Percentiles rank a stretch among this genome's conserved stretches.
phyloP scores from a whole-genome alignment of 1,140 invertebrate genomes.

The Aphis gossypii region DNA sequence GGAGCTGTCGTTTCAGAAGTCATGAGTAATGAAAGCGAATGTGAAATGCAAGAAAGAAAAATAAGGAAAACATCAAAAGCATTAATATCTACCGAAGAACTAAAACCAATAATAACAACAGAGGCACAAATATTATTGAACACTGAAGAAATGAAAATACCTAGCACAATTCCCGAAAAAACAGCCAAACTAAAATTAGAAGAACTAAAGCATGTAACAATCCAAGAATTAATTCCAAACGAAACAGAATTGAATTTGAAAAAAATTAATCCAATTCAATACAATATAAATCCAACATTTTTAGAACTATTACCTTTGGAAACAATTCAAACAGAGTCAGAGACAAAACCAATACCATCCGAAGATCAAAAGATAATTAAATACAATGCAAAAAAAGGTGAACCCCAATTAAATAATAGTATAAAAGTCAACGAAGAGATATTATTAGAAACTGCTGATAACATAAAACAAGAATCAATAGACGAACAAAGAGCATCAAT shows the following conservation, averaged over 20 bases:
- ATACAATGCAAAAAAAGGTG: not conserved
- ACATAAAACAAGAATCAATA: not conserved
- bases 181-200: not conserved
- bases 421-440: not conserved
- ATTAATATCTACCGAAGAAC: constrained; percentile 11
- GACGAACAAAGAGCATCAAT: not conserved
- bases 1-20: not conserved
- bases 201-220: not conserved
- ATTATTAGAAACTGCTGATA: not conserved
- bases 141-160: constrained; percentile 2
- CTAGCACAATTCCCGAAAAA: not conserved
- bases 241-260: not conserved
- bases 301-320: not conserved
- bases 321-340: not conserved
- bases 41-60: not conserved
- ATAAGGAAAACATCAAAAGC: not conserved
- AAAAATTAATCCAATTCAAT: not conserved
- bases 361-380: not conserved
- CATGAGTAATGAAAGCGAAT: constrained; percentile 33
- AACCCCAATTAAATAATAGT: not conserved
- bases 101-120: constrained; percentile 39
- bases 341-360: not conserved
- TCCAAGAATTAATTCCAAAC: constrained; percentile 28
- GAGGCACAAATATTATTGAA: constrained; percentile 45
- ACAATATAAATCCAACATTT: not conserved